Percentiles rank a stretch among this genome's conserved stretches.
Evolutionary conservation across 2,797 vertebrate species (phyloP).

Genomic region (Lates japonicus): DNA sequence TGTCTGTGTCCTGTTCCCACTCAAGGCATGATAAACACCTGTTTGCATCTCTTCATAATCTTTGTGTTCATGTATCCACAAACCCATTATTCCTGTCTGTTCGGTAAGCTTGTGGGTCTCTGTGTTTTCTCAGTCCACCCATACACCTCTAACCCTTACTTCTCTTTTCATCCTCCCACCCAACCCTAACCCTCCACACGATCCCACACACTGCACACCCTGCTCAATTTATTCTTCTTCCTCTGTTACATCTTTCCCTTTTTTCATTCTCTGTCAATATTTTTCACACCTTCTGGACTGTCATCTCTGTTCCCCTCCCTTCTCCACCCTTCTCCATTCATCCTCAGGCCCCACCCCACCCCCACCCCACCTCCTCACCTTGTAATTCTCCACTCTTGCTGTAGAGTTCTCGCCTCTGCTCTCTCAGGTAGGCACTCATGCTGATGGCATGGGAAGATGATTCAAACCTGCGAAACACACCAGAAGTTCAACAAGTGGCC

Average conservation of each 20-base stretch:
- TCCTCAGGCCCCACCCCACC: conserved; percentile 2
- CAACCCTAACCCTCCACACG: conserved; percentile 16
- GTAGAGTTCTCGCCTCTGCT: conserved; percentile 97
- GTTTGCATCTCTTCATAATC: conserved; percentile 14
- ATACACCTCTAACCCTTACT: background rate
- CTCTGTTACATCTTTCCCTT: conserved; percentile 14
- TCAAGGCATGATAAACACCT: background rate
- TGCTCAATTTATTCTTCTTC: conserved; percentile 18
- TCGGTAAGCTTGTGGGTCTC: background rate
- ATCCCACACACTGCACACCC: conserved; percentile 12
- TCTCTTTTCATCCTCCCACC: conserved; percentile 21
- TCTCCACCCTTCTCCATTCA: conserved; percentile 18
- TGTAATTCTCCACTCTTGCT: conserved; percentile 97
- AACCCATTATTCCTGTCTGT: background rate
- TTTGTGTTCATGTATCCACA: background rate
- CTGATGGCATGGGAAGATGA: conserved; percentile 98
- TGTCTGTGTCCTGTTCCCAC: conserved; percentile 8
- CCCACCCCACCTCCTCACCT: conserved; percentile 84
- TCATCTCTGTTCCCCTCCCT: background rate
- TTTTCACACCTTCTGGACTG: conserved; percentile 37
- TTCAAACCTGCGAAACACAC: conserved; percentile 89
- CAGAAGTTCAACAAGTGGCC: conserved; percentile 15
- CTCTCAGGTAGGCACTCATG: conserved; percentile 97
- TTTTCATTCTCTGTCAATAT: conserved; percentile 31
- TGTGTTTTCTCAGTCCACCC: background rate